Conservation (phyloP, 2,113 vertebrate species). For the Xenopus tropicalis region UCB_Xtro_10.0 CM004444.2:108255001-108255500, state of each 20-base stretch:
- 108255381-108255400: slow-evolving; percentile 63
- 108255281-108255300: slow-evolving; percentile 37
- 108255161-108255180: not conserved
- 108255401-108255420: slow-evolving; percentile 75
- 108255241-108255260: not conserved
- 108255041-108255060: too few species aligned
- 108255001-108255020: too few species aligned
- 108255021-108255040: too few species aligned
- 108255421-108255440: slow-evolving; percentile 77
- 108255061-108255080: too few species aligned
- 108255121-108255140: too few species aligned
- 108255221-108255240: not conserved
- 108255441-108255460: slow-evolving; percentile 77
- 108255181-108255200: not conserved
- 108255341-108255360: slow-evolving; percentile 56
- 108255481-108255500: slow-evolving; percentile 78
- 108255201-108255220: not conserved
- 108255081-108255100: too few species aligned
- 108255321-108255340: slow-evolving; percentile 48
- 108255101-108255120: too few species aligned
- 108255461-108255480: slow-evolving; percentile 77
- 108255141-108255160: not conserved
- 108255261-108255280: not conserved
- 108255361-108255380: slow-evolving; percentile 43
- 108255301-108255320: slow-evolving; percentile 53